Conservation (phyloP, 2,888 invertebrate genomes). For the Myopa tessellatipennis region DNA sequence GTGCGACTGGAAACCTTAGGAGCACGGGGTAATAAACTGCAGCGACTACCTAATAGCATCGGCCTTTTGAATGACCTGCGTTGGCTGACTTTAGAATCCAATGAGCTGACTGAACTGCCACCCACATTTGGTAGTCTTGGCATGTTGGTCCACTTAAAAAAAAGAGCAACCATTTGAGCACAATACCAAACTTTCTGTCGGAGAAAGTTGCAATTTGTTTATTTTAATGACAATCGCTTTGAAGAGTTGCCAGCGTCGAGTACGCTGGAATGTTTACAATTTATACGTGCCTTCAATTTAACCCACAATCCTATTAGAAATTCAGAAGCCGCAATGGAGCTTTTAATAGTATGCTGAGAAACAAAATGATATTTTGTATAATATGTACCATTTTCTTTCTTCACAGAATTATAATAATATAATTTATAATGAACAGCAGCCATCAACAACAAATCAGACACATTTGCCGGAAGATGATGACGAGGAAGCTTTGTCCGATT, state of each 20-base stretch:
- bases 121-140: slow-evolving; percentile 70
- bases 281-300: slow-evolving; percentile 71
- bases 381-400: background rate
- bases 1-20: slow-evolving; percentile 75
- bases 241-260: slow-evolving; percentile 47
- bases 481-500: slow-evolving; percentile 69
- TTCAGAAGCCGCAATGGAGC: slow-evolving; percentile 34
- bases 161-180: slow-evolving; percentile 70
- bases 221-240: slow-evolving; percentile 70
- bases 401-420: slow-evolving; percentile 48
- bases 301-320: slow-evolving; percentile 69
- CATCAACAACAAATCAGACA: background rate
- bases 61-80: slow-evolving; percentile 72
- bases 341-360: slow-evolving; percentile 41
- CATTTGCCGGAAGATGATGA: slow-evolving; percentile 25
- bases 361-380: background rate
- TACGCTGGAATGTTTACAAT: slow-evolving; percentile 53
- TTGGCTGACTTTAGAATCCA: slow-evolving; percentile 77
- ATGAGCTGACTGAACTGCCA: slow-evolving; percentile 71
- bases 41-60: slow-evolving; percentile 72
- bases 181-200: slow-evolving; percentile 69
- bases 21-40: slow-evolving; percentile 74
- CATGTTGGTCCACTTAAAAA: slow-evolving; percentile 74
- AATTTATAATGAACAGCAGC: slow-evolving; percentile 42
- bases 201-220: slow-evolving; percentile 70